Evolutionary conservation across 2,888 invertebrate species (phyloP).

Genomic region (Parasteatoda lunata): DNA sequence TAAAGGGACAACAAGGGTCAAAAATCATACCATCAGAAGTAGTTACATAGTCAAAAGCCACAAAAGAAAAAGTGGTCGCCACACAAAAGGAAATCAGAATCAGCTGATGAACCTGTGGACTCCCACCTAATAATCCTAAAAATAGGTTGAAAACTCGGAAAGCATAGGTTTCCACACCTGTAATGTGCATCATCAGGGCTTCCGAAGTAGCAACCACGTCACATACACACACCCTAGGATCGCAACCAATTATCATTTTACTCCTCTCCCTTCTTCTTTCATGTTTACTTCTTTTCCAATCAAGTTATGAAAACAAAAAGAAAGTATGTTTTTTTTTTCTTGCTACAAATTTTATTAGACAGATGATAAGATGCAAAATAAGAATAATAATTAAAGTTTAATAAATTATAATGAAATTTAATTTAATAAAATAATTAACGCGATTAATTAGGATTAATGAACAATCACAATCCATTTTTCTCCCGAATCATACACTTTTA

Average conservation of each 20-base stretch:
- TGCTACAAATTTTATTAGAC: too few species aligned
- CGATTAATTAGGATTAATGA: too few species aligned
- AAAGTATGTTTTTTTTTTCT: too few species aligned
- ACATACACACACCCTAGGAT: not conserved
- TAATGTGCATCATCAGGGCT: conserved; percentile 60
- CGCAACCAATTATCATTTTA: not conserved
- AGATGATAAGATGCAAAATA: too few species aligned
- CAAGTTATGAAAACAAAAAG: not conserved
- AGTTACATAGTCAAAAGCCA: not conserved
- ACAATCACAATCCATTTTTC: too few species aligned
- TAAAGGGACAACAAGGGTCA: conserved; percentile 15
- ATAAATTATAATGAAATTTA: too few species aligned
- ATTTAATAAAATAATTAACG: too few species aligned
- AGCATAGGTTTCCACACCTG: conserved; percentile 27
- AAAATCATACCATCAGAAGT: conserved; percentile 8
- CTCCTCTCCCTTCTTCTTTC: not conserved
- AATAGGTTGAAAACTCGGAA: conserved; percentile 24
- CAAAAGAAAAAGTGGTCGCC: not conserved
- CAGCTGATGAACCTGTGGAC: conserved; percentile 9
- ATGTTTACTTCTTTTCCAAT: not conserved
- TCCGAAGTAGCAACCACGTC: conserved; percentile 43
- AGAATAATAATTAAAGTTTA: too few species aligned
- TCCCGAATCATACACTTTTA: too few species aligned
- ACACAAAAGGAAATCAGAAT: conserved; percentile 16
- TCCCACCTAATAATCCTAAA: conserved; percentile 54